A percentile compares a stretch with the other conserved stretches of the same genome.
Conservation (phyloP, 2,797 vertebrate species). For the Dromococcyx pavoninus region DNA sequence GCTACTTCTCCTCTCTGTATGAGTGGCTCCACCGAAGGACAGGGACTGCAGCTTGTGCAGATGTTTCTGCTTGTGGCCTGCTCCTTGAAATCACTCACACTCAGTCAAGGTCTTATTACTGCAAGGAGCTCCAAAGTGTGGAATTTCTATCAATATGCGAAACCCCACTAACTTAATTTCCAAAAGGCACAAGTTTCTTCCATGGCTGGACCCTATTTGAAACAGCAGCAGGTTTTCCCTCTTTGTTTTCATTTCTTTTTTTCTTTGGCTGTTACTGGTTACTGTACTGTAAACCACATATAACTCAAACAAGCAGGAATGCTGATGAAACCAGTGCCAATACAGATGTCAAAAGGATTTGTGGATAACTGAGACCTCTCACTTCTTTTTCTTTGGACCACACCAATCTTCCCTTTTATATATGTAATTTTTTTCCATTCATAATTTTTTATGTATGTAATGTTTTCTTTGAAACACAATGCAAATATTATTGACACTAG, state of each 20-base stretch:
- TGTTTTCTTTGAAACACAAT: background rate
- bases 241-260: background rate
- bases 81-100: background rate
- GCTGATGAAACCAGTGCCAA: background rate
- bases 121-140: background rate
- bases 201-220: background rate
- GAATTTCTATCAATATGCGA: background rate
- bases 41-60: background rate
- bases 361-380: background rate
- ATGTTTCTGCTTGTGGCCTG: background rate
- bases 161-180: background rate
- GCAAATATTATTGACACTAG: background rate
- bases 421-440: background rate
- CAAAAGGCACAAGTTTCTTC: background rate
- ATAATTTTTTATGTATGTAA: background rate
- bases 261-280: background rate
- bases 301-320: slow-evolving; percentile 17
- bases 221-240: background rate
- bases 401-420: background rate
- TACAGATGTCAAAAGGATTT: background rate
- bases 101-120: background rate
- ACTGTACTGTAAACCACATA: background rate
- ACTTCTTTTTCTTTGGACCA: background rate
- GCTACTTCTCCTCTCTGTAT: background rate
- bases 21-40: background rate